A percentile compares a stretch with the other conserved stretches of the same genome.
These are phyloP conservation scores for Clupea harengus DNA, from an alignment of 2,113 vertebrate species.

Conservation along the genomic window DNA sequence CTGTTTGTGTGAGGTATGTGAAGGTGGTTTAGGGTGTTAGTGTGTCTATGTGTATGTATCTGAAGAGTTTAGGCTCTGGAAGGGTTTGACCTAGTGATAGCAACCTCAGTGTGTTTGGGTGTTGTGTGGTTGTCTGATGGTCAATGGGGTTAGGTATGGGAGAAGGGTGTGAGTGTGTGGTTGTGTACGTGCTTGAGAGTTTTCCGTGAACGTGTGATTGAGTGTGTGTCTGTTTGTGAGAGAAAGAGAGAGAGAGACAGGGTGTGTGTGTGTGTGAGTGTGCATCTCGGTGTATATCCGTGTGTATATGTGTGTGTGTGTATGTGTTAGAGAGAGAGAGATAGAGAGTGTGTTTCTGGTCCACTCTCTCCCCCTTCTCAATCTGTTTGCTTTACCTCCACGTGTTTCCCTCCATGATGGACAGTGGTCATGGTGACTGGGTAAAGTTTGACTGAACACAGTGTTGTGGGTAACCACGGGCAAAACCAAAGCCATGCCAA, in stretches of 20 bases:
- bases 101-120: too few species aligned
- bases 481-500: slow-evolving; percentile 30
- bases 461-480: slow-evolving; percentile 50
- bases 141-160: background rate
- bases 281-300: background rate
- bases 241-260: too few species aligned
- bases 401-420: slow-evolving; percentile 37
- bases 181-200: background rate
- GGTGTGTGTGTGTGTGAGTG: background rate
- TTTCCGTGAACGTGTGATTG: background rate
- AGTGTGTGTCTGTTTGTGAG: background rate
- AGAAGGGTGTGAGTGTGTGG: background rate
- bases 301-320: background rate
- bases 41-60: background rate
- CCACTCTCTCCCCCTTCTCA: background rate
- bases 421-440: slow-evolving; percentile 58
- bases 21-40: background rate
- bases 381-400: slow-evolving; percentile 51
- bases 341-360: background rate
- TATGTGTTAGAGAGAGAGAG: background rate
- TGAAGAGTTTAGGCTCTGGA: too few species aligned
- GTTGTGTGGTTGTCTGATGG: too few species aligned
- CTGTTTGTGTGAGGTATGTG: too few species aligned
- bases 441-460: slow-evolving; percentile 62
- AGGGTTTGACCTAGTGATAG: too few species aligned